A percentile compares a stretch with the other conserved stretches of the same genome.
Conservation (phyloP, 35 echinoderm and acorn worm genomes). For the Amphiura filiformis region DNA sequence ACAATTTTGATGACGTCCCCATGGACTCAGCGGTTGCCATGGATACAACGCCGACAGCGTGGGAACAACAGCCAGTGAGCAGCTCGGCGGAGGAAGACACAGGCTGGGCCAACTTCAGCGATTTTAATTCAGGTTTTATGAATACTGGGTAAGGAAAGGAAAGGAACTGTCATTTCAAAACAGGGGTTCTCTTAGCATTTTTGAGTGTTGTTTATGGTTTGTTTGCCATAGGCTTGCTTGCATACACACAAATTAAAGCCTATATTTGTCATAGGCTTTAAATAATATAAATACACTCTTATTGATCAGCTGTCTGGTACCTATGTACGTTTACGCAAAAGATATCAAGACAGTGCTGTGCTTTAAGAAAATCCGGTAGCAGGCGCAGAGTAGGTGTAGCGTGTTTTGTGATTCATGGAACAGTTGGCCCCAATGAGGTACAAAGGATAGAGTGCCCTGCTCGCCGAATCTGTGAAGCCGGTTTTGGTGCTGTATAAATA, state of each 20-base stretch:
- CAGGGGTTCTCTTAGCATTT: background rate
- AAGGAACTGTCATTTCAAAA: background rate
- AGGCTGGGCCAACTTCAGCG: slow-evolving; percentile 92
- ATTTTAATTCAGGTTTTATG: slow-evolving; percentile 75
- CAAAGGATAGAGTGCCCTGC: no score
- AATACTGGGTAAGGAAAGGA: slow-evolving; percentile 37
- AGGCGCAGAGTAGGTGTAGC: no score
- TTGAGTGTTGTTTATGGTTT: background rate
- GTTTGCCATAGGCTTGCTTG: background rate
- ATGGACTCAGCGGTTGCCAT: slow-evolving; percentile 83
- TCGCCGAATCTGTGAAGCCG: no score
- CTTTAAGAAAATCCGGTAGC: no score
- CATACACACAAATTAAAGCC: background rate
- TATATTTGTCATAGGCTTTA: no score
- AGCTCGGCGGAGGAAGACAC: slow-evolving; percentile 49
- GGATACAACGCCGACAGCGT: slow-evolving; percentile 78
- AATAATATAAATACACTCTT: no score
- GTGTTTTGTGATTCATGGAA: no score
- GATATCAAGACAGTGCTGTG: no score
- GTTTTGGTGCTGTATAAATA: no score
- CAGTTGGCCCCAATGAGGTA: no score
- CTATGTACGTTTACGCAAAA: no score
- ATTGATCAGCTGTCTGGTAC: no score
- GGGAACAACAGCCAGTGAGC: slow-evolving; percentile 35
- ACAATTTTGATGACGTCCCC: slow-evolving; percentile 73